Conservation (phyloP, 1,140 invertebrate species). For the Bilobella aurantiaca region DNA sequence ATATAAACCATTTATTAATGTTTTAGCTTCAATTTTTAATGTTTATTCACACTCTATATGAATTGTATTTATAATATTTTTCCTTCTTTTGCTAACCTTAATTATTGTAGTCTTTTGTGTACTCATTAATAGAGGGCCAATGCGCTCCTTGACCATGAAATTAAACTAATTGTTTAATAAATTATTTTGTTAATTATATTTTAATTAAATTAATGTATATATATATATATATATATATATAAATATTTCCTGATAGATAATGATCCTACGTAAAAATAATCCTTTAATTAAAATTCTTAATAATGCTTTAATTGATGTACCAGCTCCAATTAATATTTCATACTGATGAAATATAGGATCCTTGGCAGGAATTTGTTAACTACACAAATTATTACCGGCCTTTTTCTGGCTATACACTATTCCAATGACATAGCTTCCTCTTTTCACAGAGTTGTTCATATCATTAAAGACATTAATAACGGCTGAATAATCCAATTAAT, state of each 20-base stretch:
- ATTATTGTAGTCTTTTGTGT: too few species aligned
- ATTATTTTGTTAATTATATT: too few species aligned
- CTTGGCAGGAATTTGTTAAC: conserved; percentile 31
- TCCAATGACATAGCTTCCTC: conserved; percentile 45
- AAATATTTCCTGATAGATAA: conserved; percentile 33
- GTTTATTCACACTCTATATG: too few species aligned
- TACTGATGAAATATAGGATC: conserved; percentile 36
- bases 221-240: too few species aligned
- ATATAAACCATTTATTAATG: too few species aligned
- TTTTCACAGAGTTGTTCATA: conserved; percentile 46
- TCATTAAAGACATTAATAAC: conserved; percentile 37
- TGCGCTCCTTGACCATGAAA: too few species aligned
- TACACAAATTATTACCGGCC: conserved; percentile 35
- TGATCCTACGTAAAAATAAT: conserved; percentile 26
- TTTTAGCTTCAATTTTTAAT: too few species aligned
- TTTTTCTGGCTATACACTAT: conserved; percentile 38
- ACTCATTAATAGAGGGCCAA: too few species aligned
- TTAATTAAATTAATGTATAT: too few species aligned
- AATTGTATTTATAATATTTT: too few species aligned
- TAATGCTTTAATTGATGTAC: conserved; percentile 29
- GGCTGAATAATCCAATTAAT: conserved; percentile 47
- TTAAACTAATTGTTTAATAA: too few species aligned
- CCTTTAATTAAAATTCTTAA: conserved; percentile 35
- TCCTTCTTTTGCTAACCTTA: too few species aligned
- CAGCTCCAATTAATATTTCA: conserved; percentile 34